These are phyloP conservation scores for Phoxinus phoxinus DNA, from an alignment of 2,113 vertebrate species.

Conservation along the genomic window DNA sequence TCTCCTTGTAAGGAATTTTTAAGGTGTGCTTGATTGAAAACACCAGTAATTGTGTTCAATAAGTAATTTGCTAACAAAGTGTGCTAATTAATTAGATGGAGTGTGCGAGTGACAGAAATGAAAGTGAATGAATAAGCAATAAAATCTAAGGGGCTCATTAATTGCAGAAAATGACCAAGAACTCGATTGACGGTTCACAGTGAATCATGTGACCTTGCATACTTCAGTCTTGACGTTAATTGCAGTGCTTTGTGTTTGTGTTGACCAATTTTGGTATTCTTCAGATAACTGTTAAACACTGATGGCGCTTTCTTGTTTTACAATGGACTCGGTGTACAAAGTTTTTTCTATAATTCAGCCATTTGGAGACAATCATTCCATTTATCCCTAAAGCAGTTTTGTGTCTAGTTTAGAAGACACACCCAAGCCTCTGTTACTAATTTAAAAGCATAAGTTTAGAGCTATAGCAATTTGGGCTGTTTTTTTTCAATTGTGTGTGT, in stretches of 20 bases:
- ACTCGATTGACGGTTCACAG: slow-evolving; percentile 22
- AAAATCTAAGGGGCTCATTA: slow-evolving; percentile 68
- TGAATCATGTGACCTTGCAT: background rate
- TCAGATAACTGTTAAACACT: background rate
- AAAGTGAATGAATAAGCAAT: slow-evolving; percentile 62
- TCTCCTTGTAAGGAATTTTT: slow-evolving; percentile 50
- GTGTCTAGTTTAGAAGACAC: background rate
- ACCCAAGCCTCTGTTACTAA: background rate
- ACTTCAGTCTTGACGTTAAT: background rate
- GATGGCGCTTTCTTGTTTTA: background rate
- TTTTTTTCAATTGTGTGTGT: background rate
- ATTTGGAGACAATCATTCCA: background rate
- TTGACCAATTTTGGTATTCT: background rate
- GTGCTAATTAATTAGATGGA: slow-evolving; percentile 70
- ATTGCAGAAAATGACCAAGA: slow-evolving; percentile 61
- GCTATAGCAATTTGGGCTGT: background rate
- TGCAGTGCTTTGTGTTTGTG: background rate
- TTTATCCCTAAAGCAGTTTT: background rate
- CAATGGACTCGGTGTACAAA: background rate
- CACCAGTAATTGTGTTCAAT: slow-evolving; percentile 65
- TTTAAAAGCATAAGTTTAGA: background rate
- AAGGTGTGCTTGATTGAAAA: slow-evolving; percentile 67
- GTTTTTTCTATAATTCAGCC: background rate
- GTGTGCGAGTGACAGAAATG: slow-evolving; percentile 71
- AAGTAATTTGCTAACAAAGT: slow-evolving; percentile 72